A percentile compares a stretch with the other conserved stretches of the same genome.
phyloP scores from a whole-genome alignment of 2,113 vertebrate species.

The Petrocephalus zakoni region DNA sequence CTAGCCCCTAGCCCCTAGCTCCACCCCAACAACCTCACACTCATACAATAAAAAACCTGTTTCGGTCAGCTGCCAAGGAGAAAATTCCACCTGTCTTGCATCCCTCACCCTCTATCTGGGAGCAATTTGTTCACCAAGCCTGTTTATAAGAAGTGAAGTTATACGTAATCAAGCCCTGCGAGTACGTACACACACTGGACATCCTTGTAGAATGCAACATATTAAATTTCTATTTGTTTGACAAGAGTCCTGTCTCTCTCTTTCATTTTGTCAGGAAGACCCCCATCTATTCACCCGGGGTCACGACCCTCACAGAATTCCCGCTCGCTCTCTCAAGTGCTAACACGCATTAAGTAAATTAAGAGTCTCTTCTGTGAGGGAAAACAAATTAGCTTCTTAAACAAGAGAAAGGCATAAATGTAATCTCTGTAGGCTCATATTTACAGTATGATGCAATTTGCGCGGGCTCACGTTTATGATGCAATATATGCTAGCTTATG shows the following conservation, averaged over 20 bases:
- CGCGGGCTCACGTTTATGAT: constrained; percentile 62
- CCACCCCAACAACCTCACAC: background rate
- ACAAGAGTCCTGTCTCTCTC: constrained; percentile 88
- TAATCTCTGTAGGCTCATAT: constrained; percentile 80
- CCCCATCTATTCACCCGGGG: constrained; percentile 84
- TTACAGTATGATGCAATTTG: constrained; percentile 76
- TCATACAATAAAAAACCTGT: constrained; percentile 60
- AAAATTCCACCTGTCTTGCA: constrained; percentile 73
- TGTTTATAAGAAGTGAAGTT: constrained; percentile 90
- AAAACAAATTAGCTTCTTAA: constrained; percentile 71
- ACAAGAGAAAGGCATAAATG: constrained; percentile 75
- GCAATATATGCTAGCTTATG: constrained; percentile 18
- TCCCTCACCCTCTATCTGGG: constrained; percentile 78
- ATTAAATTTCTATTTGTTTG: constrained; percentile 98
- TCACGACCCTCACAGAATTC: constrained; percentile 79
- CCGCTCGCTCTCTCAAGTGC: constrained; percentile 78
- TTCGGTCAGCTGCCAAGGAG: constrained; percentile 65
- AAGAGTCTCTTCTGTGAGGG: constrained; percentile 76
- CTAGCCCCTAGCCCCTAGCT: background rate
- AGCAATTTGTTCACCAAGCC: constrained; percentile 80
- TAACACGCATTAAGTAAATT: constrained; percentile 95
- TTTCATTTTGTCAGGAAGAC: constrained; percentile 82
- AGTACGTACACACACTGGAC: constrained; percentile 91
- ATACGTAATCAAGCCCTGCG: constrained; percentile 84
- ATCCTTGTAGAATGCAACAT: constrained; percentile 81